Base-by-base conservation (phyloP, 2,888 invertebrate species). In the Drymonia ruficornis region DNA sequence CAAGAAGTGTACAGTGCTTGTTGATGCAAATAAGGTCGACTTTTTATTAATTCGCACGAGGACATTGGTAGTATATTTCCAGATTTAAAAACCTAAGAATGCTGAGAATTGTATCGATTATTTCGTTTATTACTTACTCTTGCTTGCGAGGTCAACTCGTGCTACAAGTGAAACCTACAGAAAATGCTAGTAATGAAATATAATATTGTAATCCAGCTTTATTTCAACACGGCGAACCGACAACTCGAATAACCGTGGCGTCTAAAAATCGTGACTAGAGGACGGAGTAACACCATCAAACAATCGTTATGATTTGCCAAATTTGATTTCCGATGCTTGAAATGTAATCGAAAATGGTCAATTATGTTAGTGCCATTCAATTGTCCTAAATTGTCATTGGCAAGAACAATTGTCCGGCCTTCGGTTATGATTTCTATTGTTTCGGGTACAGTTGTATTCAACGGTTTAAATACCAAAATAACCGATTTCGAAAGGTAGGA, bases 331-430 rank as follows among this genome's bases (percentile, higher is more conserved):
- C 67, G 61, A 72, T 70, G 71, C 65, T 79, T 74, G 77, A 73
- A 77, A 74, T 70, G 77, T 84, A 86, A 86, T 87, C 83, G 78
- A 85, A 85, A 87, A 87, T 81, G 70, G 74, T 57, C 81, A 84
- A 84, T 86, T 84, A 83, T 80, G 73, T 77, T 68, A 65, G 58
- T 72, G 77, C 74, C 83, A 83, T 87, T 88, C 87, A 83, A 87
- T 89, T 86, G 84, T 86, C 70, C 76, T 70, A 80, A 81, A 80
- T 80, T 70, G 74, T 81, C 80, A 76, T 77, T 77, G 72, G 67
- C 59, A 67, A 79, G 74, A 81, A 84, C 81, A 81, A 83, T 79
- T 60, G 74, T 65, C 50, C 58, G 78, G 65, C 84, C 84, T 87
- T 83, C 77, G 49, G 38, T 49, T 54, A 49, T 53, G 61, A 63